Percentiles rank a stretch among this genome's conserved stretches.
These are phyloP conservation scores for Hofmannophila pseudospretella DNA, from an alignment of 2,888 invertebrate species.

Conservation along the genomic window DNA sequence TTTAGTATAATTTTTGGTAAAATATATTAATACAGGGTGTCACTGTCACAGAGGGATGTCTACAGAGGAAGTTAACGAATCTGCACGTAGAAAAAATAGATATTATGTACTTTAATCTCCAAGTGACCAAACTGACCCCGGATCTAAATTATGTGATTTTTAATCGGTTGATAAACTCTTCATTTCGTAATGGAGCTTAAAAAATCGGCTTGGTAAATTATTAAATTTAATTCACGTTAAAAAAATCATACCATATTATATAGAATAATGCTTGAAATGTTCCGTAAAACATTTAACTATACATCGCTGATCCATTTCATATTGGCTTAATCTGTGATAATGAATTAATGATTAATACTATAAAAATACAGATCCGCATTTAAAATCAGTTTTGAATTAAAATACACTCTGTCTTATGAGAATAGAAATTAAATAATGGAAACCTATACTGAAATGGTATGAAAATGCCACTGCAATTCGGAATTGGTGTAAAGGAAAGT, in stretches of 20 bases:
- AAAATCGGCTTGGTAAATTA: not conserved
- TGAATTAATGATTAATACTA: conserved; percentile 31
- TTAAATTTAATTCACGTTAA: not conserved
- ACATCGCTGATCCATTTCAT: conserved; percentile 47
- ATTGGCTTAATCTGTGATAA: conserved; percentile 74
- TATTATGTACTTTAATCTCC: conserved; percentile 51
- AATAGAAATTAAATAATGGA: too few species aligned
- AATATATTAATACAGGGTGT: conserved; percentile 17
- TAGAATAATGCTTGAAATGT: not conserved
- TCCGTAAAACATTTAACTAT: conserved; percentile 6
- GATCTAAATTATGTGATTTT: conserved; percentile 1
- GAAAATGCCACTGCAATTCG: too few species aligned
- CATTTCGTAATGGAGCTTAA: not conserved
- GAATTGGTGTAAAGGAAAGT: too few species aligned
- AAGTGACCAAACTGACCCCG: conserved; percentile 60
- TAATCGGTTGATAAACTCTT: conserved; percentile 6
- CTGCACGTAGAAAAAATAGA: conserved; percentile 41
- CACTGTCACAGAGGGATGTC: conserved; percentile 17
- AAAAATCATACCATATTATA: not conserved
- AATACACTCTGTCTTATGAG: too few species aligned
- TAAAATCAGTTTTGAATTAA: too few species aligned
- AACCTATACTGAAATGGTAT: too few species aligned
- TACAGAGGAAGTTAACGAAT: conserved; percentile 11
- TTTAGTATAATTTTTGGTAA: conserved; percentile 24
- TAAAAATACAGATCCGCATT: not conserved